A percentile compares a stretch with the other conserved stretches of the same genome.
phyloP scores from a whole-genome alignment of 2,888 invertebrate species.

The Diplazon laetatorius region DNA sequence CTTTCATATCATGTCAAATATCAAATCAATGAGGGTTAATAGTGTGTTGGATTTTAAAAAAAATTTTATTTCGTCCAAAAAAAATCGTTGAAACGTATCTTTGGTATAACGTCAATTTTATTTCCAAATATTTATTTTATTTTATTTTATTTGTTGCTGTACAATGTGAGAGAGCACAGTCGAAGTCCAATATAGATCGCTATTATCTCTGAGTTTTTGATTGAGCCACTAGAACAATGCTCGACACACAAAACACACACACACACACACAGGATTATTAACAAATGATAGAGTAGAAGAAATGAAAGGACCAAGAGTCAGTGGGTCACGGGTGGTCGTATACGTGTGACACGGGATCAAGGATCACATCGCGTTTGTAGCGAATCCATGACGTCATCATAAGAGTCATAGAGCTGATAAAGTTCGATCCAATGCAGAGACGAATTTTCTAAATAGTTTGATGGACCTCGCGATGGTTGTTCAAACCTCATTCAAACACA shows the following conservation, averaged over 20 bases:
- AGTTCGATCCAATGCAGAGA: slow-evolving; percentile 14
- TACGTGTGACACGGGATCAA: neutral
- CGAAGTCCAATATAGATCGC: neutral
- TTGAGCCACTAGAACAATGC: neutral
- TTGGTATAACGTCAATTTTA: too few species aligned
- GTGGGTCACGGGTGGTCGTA: neutral
- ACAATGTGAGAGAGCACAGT: too few species aligned
- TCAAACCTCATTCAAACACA: slow-evolving; percentile 12
- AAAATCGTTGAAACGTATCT: too few species aligned
- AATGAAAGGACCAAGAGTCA: neutral
- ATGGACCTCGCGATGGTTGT: slow-evolving; percentile 21
- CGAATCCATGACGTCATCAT: slow-evolving; percentile 40
- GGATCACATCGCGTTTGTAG: slow-evolving; percentile 2
- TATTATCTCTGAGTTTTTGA: neutral
- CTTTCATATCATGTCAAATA: too few species aligned
- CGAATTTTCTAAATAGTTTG: slow-evolving; percentile 51
- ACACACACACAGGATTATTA: too few species aligned
- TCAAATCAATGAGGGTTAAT: too few species aligned
- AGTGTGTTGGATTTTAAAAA: too few species aligned
- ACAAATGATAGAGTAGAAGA: too few species aligned
- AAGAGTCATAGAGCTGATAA: slow-evolving; percentile 22
- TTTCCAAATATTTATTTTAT: too few species aligned
- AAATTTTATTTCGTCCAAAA: too few species aligned
- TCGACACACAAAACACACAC: too few species aligned
- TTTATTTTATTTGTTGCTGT: too few species aligned